Conservation (phyloP, 2,888 invertebrate species). For the Lochmaea capreae region DNA sequence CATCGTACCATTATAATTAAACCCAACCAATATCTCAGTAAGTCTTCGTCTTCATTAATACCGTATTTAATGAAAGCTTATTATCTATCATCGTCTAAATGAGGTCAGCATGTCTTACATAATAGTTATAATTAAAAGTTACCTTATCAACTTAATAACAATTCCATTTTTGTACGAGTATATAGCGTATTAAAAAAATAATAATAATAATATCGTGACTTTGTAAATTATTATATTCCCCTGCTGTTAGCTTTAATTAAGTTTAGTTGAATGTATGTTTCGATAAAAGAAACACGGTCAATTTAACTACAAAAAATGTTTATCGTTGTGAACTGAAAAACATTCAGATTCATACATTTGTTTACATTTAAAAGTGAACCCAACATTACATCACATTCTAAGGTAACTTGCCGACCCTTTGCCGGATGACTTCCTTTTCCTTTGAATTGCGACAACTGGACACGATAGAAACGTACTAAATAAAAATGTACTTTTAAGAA, state of each 20-base stretch:
- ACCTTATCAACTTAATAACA: slow-evolving; percentile 22
- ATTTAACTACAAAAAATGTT: not conserved
- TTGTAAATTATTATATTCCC: slow-evolving; percentile 36
- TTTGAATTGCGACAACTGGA: too few relatives aligned
- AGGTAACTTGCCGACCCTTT: too few relatives aligned
- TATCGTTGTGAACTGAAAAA: too few relatives aligned
- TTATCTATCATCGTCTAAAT: slow-evolving; percentile 7
- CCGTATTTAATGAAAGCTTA: slow-evolving; percentile 2
- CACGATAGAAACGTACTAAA: too few relatives aligned
- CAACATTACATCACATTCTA: too few relatives aligned
- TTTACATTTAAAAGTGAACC: too few relatives aligned
- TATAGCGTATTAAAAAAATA: slow-evolving; percentile 7
- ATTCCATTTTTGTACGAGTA: slow-evolving; percentile 22
- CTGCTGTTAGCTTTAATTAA: slow-evolving; percentile 41
- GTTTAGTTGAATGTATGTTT: slow-evolving; percentile 18
- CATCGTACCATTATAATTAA: not conserved
- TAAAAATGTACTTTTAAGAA: too few relatives aligned
- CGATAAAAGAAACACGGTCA: slow-evolving; percentile 19
- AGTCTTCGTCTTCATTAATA: slow-evolving; percentile 4
- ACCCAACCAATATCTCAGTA: not conserved
- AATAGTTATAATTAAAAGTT: slow-evolving; percentile 14
- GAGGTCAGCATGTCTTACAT: slow-evolving; percentile 13
- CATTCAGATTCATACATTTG: too few relatives aligned
- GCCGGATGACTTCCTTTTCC: too few relatives aligned
- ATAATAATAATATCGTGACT: slow-evolving; percentile 38